Base-by-base conservation (phyloP, 2,113 vertebrate genomes). In the Apodemus sylvaticus region DNA sequence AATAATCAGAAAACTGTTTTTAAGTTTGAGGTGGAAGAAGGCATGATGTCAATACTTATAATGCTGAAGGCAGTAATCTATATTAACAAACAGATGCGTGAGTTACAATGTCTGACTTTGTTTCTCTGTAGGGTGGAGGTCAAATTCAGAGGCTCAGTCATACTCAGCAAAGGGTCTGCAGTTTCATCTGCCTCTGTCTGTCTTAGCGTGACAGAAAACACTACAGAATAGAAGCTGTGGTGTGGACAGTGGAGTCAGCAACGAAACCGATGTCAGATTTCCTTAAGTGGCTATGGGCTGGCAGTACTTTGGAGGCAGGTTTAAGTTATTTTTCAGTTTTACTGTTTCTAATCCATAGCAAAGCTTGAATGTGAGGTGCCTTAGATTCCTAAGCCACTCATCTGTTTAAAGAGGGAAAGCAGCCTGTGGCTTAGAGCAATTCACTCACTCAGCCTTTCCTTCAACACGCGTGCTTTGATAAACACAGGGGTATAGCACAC, bases 291-390 rank as follows among this genome's bases (percentile, higher is more conserved):
- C 55, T 82, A 79, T 96, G 51, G 29, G 36, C 14, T 73, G 76
- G 89, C 42, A 39, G 36, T 36, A 39, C 5, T 7, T 86, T 19
- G 19, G 14, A 74, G 78, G 13, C 12, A 77, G 24, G 90, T 55
- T 91, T 79, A 66, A 93, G 10, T 82, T 70, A 53, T 53, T 93
- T 95, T 88, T 12, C 36, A 76, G 81, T 71, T 42, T 64, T 91
- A 22, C 81, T 94, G 16, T 71, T 64, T 68, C 34, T 48, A 90
- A 90, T 83, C 36, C 58, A 45, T 19, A 83, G 70, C 6, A 71
- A 95, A 83, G 42, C 31, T 91, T 0, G 82, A 39, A 89, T 78
- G 12, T 48, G 76, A 62, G 70, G 79, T 42, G 3, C 16, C 26
- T 82, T 62, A 29, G 22, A 64, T 58, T 71, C n/a, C n/a, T 89